Conservation (phyloP, 2,113 vertebrate genomes). For the Psittacula cyanocephala region DNA sequence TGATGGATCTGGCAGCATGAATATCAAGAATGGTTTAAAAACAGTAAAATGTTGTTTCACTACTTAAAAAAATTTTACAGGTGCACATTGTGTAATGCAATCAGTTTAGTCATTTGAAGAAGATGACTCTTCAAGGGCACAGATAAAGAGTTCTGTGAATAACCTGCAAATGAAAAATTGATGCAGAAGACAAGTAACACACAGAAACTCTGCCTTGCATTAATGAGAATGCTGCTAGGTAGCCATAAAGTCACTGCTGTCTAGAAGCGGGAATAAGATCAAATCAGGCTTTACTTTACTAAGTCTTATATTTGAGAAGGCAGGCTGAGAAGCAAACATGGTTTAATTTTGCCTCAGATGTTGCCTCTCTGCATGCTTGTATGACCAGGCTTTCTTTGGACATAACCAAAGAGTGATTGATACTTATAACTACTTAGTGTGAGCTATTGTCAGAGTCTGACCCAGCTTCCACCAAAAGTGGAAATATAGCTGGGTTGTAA, state of each 20-base stretch:
- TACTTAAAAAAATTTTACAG: constrained; percentile 22
- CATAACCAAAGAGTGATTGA: background rate
- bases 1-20: background rate
- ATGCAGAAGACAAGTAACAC: constrained; percentile 41
- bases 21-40: background rate
- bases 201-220: constrained; percentile 24
- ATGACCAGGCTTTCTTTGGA: background rate
- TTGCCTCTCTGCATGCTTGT: background rate
- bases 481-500: background rate
- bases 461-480: background rate
- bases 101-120: constrained; percentile 12
- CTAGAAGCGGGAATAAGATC: background rate
- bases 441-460: background rate
- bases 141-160: constrained; percentile 22
- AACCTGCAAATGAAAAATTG: constrained; percentile 55
- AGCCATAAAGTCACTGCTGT: constrained; percentile 8
- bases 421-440: background rate
- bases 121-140: constrained; percentile 47
- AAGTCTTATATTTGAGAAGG: background rate
- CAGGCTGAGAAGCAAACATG: background rate
- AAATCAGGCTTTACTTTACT: background rate
- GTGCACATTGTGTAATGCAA: background rate
- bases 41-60: background rate
- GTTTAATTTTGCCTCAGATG: background rate
- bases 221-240: constrained; percentile 20